Percentiles rank a stretch among this genome's conserved stretches.
Evolutionary conservation across 2,113 vertebrate genomes (phyloP).

Genomic region (Hypocryptadius cinnamomeus): DNA sequence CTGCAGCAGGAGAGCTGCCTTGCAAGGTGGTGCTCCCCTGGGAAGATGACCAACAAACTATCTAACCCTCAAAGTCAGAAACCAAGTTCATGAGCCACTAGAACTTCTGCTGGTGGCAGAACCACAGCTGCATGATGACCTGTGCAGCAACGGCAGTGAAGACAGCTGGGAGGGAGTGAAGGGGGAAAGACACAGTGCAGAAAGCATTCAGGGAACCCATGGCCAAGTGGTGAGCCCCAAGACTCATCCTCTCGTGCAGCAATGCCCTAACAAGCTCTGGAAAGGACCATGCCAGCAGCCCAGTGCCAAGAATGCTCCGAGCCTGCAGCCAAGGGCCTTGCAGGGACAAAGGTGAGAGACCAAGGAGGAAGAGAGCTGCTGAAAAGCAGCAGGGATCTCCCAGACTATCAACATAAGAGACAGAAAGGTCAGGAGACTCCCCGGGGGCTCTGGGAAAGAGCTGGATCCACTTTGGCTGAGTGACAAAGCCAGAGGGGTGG

Average conservation of each 20-base stretch:
- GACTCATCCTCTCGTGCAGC: background rate
- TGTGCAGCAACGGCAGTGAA: background rate
- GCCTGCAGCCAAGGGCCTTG: background rate
- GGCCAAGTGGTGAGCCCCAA: background rate
- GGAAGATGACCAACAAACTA: background rate
- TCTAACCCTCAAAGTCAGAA: background rate
- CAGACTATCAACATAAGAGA: background rate
- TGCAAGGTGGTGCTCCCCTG: background rate
- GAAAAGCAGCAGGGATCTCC: background rate
- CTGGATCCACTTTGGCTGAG: background rate
- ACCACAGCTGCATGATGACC: background rate
- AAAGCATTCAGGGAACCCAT: background rate
- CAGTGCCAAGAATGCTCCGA: rapidly evolving
- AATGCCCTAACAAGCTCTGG: background rate
- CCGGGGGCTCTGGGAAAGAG: background rate
- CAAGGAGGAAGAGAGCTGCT: rapidly evolving
- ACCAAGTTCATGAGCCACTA: background rate
- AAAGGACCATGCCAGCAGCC: background rate
- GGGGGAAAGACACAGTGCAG: background rate
- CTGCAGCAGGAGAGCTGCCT: background rate
- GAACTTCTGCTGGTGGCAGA: background rate
- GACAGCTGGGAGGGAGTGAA: background rate
- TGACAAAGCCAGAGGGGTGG: background rate
- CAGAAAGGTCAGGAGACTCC: slow-evolving; percentile 36
- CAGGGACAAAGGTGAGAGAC: background rate